Evolutionary conservation across 2,888 invertebrate genomes (phyloP), one percentile per base, ranked within the genome.

Genomic region (Eledone cirrhosa): DNA sequence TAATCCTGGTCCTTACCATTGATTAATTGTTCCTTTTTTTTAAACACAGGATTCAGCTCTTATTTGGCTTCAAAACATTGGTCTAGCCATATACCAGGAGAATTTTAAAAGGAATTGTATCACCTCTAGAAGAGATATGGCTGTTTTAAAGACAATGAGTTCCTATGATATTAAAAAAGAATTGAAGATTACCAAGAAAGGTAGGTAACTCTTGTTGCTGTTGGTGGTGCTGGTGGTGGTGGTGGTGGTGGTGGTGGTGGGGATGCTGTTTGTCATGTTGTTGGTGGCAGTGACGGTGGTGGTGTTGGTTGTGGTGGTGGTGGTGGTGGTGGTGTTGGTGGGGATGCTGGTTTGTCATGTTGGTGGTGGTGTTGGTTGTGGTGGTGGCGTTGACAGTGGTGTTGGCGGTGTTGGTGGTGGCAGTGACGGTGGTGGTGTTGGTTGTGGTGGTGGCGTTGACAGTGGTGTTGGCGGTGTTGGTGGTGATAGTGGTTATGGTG

Each of bases 11-110:
- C n/a, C n/a, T n/a, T n/a, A n/a, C n/a, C n/a, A n/a, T n/a, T n/a
- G n/a, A n/a, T n/a, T n/a, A n/a, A n/a, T n/a, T 16, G 75, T 22
- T 24, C 48, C 22, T 78, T 2, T 29, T 48, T 48, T 67, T 74
- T 48, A 22, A 24, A 14, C 47, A 4, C 33, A 89, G 88, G 83
- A 82, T 48, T 84, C 83, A 69, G 85, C 85, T 0, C 79, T 81
- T 0, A 84, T 81, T 2, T 89, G 89, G 89, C 80, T 89, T n/a
- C 76, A 85, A 11, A 82, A 80, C 8, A 86, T 89, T 2, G 88
- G 88, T 19, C 81, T 89, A 22, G 22, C 74, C 5, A 80, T 83
- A 80, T 89, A 89, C 82, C 80, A 81, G 31, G 48, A 63, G 14
- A 83, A 84, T 67, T 89, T 89, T 80, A 79, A 80, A 14, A 78